Conservation (phyloP, 92 coral and sea anemone genomes). For the Palythoa heliodiscus region DNA sequence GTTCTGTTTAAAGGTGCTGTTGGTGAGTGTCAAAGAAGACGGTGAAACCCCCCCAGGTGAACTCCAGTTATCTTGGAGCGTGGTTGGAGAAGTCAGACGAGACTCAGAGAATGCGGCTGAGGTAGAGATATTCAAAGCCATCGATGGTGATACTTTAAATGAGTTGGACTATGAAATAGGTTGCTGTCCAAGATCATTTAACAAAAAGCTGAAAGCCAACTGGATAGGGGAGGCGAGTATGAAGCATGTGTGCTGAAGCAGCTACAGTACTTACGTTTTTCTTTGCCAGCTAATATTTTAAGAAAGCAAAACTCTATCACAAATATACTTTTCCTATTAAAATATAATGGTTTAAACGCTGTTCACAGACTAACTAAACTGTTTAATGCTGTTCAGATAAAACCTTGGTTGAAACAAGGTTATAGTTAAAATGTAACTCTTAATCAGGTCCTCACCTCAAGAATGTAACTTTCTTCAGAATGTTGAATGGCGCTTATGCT, state of each 20-base stretch:
- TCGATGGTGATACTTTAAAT: conserved; percentile 30
- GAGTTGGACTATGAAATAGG: conserved; percentile 29
- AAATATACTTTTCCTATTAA: too few species aligned
- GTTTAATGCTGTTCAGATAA: too few species aligned
- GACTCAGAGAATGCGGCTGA: conserved; percentile 22
- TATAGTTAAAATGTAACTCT: too few species aligned
- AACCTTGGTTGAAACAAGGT: too few species aligned
- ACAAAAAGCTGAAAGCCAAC: conserved; percentile 33
- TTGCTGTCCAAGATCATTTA: conserved; percentile 40
- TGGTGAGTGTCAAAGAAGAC: conserved; percentile 55
- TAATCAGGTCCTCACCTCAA: too few species aligned
- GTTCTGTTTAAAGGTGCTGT: conserved; percentile 52
- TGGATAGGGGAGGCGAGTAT: conserved; percentile 48
- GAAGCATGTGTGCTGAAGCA: conserved; percentile 12
- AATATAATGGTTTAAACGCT: too few species aligned
- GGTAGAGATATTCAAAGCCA: conserved; percentile 43
- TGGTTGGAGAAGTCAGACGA: conserved; percentile 68
- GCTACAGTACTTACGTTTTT: too few species aligned
- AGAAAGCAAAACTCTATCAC: too few species aligned
- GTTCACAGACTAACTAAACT: too few species aligned
- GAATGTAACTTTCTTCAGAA: too few species aligned
- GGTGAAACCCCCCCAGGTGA: conserved; percentile 39
- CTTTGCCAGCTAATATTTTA: too few species aligned
- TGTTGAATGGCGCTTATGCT: too few species aligned
- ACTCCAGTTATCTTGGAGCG: conserved; percentile 62